Percentiles rank a stretch among this genome's conserved stretches.
phyloP scores from a whole-genome alignment of 2,113 vertebrate genomes.

The Archilochus colubris region DNA sequence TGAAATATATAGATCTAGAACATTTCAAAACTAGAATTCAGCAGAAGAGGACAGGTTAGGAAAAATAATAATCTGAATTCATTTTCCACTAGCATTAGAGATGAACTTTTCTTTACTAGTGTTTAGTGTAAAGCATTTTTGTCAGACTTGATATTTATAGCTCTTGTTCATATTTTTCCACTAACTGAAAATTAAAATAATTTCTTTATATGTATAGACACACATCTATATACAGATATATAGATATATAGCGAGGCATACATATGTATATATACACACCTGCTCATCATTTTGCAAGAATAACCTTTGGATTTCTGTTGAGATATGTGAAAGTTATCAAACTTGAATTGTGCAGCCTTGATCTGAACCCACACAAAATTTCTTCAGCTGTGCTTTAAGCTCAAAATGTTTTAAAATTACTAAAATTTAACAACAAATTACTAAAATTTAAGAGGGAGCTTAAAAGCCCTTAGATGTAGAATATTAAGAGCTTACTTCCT shows the following conservation, averaged over 20 bases:
- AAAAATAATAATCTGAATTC: not conserved
- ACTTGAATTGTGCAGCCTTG: not conserved
- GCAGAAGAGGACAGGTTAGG: not conserved
- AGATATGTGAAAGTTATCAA: not conserved
- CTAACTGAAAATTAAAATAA: not conserved
- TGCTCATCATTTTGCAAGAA: not conserved
- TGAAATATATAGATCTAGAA: not conserved
- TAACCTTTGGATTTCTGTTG: not conserved
- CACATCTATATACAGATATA: not conserved
- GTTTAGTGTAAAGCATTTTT: not conserved
- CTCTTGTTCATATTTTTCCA: not conserved
- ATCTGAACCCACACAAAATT: not conserved
- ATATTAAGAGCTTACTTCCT: not conserved
- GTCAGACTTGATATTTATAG: not conserved
- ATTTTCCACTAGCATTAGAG: not conserved
- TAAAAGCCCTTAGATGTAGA: not conserved
- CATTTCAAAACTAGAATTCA: not conserved
- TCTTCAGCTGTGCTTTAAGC: not conserved
- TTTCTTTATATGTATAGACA: not conserved
- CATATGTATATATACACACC: accelerated
- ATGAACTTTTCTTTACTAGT: not conserved
- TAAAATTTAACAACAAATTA: not conserved
- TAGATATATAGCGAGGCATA: too few relatives aligned
- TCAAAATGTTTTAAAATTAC: not conserved
- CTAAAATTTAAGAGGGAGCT: not conserved